These are phyloP conservation scores for Cheilosia impressa DNA, from an alignment of 2,888 invertebrate species.

Conservation along the genomic window DNA sequence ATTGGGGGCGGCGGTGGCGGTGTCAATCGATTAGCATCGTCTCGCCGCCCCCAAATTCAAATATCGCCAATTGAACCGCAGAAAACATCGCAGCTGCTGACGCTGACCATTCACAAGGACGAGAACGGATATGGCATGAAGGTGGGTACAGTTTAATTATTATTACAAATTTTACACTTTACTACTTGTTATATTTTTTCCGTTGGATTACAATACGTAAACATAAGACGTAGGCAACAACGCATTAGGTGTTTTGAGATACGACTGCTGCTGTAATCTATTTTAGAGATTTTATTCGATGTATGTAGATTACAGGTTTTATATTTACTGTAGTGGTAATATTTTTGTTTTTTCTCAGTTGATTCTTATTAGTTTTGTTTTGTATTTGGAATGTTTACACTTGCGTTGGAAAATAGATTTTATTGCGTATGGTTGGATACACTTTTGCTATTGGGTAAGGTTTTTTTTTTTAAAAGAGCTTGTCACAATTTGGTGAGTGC, in stretches of 20 bases:
- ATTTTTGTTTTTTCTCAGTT: neutral
- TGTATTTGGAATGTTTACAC: neutral
- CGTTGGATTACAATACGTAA: neutral
- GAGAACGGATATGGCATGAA: slow-evolving; percentile 84
- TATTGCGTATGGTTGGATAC: too few relatives aligned
- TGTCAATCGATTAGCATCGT: slow-evolving; percentile 78
- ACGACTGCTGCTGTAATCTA: neutral
- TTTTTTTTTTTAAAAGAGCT: too few relatives aligned
- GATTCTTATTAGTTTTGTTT: neutral
- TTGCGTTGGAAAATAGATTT: neutral
- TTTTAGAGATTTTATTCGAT: slow-evolving; percentile 11
- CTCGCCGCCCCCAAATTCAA: slow-evolving; percentile 80
- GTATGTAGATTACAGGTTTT: slow-evolving; percentile 2
- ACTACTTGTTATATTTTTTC: slow-evolving; percentile 11
- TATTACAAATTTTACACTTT: slow-evolving; percentile 3
- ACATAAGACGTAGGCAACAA: neutral
- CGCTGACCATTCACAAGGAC: slow-evolving; percentile 83
- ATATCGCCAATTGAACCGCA: slow-evolving; percentile 79
- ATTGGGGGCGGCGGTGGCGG: slow-evolving; percentile 76
- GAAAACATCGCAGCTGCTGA: slow-evolving; percentile 82
- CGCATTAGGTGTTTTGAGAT: slow-evolving; percentile 1
- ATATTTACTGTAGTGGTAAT: neutral
- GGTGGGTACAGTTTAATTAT: slow-evolving; percentile 78
- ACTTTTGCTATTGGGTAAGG: too few relatives aligned
- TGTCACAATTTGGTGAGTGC: too few relatives aligned